phyloP scores from a whole-genome alignment of 2,113 vertebrate genomes.

The Hassar affinis region DNA sequence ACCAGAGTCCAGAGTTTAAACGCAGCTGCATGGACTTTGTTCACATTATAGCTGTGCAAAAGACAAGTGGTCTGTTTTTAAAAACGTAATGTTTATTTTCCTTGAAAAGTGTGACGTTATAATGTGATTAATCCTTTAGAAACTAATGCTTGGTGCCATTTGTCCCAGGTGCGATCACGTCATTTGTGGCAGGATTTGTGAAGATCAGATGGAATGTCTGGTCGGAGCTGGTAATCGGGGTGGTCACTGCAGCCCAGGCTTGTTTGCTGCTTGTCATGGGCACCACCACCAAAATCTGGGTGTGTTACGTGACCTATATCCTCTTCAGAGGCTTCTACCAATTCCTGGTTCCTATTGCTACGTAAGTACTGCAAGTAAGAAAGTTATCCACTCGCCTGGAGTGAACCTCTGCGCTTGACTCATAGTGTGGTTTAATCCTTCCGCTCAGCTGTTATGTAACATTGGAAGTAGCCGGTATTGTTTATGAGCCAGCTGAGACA shows the following conservation, averaged over 20 bases:
- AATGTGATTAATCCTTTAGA: not conserved
- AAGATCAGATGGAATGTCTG: slow-evolving; percentile 87
- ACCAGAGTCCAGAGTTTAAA: not conserved
- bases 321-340: slow-evolving; percentile 88
- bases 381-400: not conserved
- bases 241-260: slow-evolving; percentile 80
- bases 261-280: slow-evolving; percentile 84
- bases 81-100: not conserved
- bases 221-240: slow-evolving; percentile 84
- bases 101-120: not conserved
- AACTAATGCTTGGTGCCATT: not conserved
- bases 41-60: not conserved
- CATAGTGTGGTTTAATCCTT: not conserved
- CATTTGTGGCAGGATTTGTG: slow-evolving; percentile 80
- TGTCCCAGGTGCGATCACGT: slow-evolving; percentile 76
- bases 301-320: slow-evolving; percentile 82
- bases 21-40: not conserved
- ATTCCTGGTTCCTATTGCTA: slow-evolving; percentile 92
- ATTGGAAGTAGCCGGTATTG: not conserved
- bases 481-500: not conserved
- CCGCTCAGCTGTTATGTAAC: not conserved
- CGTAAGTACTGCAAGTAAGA: slow-evolving; percentile 72
- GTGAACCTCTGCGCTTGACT: not conserved
- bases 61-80: not conserved
- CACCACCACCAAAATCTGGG: slow-evolving; percentile 78